Evolutionary conservation across 2,888 invertebrate genomes (phyloP).

Genomic region (Leptinotarsa haldemani): DNA sequence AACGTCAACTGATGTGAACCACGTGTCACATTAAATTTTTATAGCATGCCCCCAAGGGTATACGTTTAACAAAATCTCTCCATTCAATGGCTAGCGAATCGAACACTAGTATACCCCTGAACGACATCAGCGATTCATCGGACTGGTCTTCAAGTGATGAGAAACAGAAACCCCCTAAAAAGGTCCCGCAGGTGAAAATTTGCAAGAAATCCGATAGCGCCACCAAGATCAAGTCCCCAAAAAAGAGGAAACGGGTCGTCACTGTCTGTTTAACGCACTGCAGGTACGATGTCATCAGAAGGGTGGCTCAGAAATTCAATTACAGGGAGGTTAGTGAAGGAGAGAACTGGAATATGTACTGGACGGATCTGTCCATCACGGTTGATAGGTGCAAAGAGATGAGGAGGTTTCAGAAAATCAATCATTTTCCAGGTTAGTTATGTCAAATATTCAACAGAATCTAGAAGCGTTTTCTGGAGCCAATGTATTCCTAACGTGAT

Average conservation of each 20-base stretch:
- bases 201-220: constrained; percentile 37
- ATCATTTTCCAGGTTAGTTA: constrained; percentile 75
- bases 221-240: constrained; percentile 37
- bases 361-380: constrained; percentile 90
- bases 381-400: constrained; percentile 90
- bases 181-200: constrained; percentile 31
- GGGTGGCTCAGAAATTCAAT: constrained; percentile 77
- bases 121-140: constrained; percentile 52
- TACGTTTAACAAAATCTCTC: constrained; percentile 23
- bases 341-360: constrained; percentile 90
- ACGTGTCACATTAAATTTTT: constrained; percentile 37
- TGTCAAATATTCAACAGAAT: too few species aligned
- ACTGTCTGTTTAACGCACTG: constrained; percentile 78
- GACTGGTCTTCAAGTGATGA: constrained; percentile 55
- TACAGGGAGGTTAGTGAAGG: constrained; percentile 83
- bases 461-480: too few species aligned
- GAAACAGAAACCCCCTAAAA: constrained; percentile 35
- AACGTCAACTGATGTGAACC: constrained; percentile 35
- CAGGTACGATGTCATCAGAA: constrained; percentile 79
- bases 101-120: constrained; percentile 49
- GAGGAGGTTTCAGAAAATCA: constrained; percentile 92
- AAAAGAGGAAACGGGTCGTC: constrained; percentile 58
- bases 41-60: constrained; percentile 32
- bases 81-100: constrained; percentile 54
- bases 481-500: too few species aligned